A percentile compares a stretch with the other conserved stretches of the same genome.
Conservation (phyloP, 2,113 vertebrate species). For the Platichthys stellatus region DNA sequence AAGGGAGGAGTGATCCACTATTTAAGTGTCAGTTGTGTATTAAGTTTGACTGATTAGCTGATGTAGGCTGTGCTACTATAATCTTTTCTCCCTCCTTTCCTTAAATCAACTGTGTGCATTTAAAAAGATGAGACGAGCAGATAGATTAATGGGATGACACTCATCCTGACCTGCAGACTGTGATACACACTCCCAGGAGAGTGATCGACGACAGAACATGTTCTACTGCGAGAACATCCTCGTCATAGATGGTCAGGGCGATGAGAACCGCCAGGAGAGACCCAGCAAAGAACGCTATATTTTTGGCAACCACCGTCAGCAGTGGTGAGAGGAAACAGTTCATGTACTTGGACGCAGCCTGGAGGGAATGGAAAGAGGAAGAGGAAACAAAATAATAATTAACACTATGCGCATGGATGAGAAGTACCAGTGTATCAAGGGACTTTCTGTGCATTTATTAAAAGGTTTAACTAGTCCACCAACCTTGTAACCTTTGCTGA, state of each 20-base stretch:
- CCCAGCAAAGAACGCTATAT: slow-evolving; percentile 96
- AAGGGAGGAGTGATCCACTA: too few species aligned
- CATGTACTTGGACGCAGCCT: slow-evolving; percentile 97
- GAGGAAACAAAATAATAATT: background rate
- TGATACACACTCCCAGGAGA: slow-evolving; percentile 94
- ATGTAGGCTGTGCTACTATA: background rate
- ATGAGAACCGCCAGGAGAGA: slow-evolving; percentile 97
- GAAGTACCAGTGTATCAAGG: background rate
- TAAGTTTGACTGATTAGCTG: too few species aligned
- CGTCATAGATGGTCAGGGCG: slow-evolving; percentile 96
- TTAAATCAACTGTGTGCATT: background rate
- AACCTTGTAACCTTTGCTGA: slow-evolving; percentile 95
- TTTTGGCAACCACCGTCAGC: slow-evolving; percentile 95
- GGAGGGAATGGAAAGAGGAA: slow-evolving; percentile 20
- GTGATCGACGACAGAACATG: slow-evolving; percentile 96
- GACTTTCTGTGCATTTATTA: background rate
- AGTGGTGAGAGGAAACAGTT: slow-evolving; percentile 97
- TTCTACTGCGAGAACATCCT: slow-evolving; percentile 94
- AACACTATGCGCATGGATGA: background rate
- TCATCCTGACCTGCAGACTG: slow-evolving; percentile 91
- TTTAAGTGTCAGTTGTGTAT: too few species aligned
- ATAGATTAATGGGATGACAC: background rate
- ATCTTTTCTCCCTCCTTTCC: background rate
- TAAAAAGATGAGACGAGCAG: background rate
- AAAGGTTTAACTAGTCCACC: background rate